Conservation (phyloP, 2,888 invertebrate species). For the Schizaphis graminum region DNA sequence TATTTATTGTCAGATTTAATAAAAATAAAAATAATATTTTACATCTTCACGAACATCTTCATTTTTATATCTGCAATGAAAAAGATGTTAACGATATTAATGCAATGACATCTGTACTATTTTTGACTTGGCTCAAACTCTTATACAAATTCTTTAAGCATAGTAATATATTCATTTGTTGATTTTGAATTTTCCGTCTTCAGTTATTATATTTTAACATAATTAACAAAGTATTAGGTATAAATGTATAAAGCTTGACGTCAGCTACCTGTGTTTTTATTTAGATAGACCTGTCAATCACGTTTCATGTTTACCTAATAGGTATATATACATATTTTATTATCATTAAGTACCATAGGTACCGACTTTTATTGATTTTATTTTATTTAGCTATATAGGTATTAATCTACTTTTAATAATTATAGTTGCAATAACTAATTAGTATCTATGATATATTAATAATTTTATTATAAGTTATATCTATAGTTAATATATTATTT, state of each 20-base stretch:
- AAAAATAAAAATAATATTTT: conserved; percentile 12
- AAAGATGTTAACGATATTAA: conserved; percentile 17
- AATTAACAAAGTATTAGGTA: background rate
- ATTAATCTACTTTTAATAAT: background rate
- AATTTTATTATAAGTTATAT: background rate
- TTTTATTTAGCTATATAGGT: background rate
- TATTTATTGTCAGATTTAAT: background rate
- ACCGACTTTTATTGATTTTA: background rate
- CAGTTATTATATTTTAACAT: background rate
- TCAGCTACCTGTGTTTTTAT: background rate
- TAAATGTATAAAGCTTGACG: background rate
- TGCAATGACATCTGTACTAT: conserved; percentile 53
- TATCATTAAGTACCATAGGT: background rate
- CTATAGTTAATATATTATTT: background rate
- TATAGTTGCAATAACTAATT: background rate
- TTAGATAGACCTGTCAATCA: background rate
- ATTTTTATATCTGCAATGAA: conserved; percentile 15
- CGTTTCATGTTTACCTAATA: background rate
- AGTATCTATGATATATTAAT: background rate
- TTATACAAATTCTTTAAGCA: conserved; percentile 49
- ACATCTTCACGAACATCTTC: background rate
- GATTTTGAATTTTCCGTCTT: conserved; percentile 20
- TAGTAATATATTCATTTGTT: conserved; percentile 12
- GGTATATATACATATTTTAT: background rate
- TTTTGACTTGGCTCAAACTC: conserved; percentile 57